Percentiles rank a stretch among this genome's conserved stretches.
Evolutionary conservation across 2,797 vertebrate species (phyloP).

Genomic region (Anomalospiza imberbis): DNA sequence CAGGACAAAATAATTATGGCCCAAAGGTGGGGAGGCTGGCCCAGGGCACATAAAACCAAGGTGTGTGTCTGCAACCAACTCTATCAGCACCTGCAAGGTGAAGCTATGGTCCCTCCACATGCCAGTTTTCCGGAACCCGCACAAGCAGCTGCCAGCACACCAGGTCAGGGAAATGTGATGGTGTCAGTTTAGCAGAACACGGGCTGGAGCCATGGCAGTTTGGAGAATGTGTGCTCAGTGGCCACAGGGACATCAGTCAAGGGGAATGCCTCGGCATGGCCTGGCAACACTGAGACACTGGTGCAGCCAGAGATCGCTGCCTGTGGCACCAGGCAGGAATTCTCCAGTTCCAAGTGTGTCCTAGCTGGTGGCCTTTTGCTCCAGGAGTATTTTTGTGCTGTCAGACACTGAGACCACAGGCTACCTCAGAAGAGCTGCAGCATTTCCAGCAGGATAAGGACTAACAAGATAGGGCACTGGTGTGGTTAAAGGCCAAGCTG

Average conservation of each 20-base stretch:
- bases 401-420: not conserved
- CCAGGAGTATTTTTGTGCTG: not conserved
- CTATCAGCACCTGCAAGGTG: not conserved
- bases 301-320: not conserved
- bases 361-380: not conserved
- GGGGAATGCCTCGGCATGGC: accelerated
- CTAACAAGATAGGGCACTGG: not conserved
- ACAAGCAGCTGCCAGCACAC: not conserved
- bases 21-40: not conserved
- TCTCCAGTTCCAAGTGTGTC: not conserved
- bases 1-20: not conserved
- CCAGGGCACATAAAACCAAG: not conserved
- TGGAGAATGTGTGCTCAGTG: accelerated
- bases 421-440: not conserved
- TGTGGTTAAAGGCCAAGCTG: not conserved
- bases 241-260: not conserved
- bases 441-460: not conserved
- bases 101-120: accelerated
- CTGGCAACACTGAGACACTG: not conserved
- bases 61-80: not conserved
- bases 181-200: not conserved
- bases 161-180: not conserved
- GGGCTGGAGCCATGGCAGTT: not conserved
- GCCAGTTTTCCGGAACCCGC: not conserved
- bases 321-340: not conserved